These are phyloP conservation scores for Carettochelys insculpta DNA, from an alignment of 2,113 vertebrate species.

Conservation along the genomic window DNA sequence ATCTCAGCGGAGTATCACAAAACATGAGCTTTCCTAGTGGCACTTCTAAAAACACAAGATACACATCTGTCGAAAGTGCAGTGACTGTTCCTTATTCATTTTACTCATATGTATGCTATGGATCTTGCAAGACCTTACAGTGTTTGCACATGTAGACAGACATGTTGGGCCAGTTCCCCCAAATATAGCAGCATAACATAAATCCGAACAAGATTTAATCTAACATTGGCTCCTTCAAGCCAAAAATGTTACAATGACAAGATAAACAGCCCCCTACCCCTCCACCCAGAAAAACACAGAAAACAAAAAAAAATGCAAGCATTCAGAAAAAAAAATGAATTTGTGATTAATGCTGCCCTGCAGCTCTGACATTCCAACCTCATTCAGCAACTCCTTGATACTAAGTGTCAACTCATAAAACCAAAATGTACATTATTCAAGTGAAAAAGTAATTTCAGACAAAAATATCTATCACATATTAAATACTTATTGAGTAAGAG, in stretches of 20 bases:
- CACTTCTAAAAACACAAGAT: not conserved
- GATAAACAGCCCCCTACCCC: accelerated
- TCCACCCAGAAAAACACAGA: not conserved
- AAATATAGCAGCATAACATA: not conserved
- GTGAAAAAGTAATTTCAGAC: constrained; percentile 70
- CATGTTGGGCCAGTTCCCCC: not conserved
- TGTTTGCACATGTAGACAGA: not conserved
- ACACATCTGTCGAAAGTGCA: not conserved
- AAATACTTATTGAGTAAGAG: constrained; percentile 75
- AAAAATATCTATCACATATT: constrained; percentile 67
- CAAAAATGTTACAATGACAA: constrained; percentile 1
- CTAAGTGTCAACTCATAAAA: constrained; percentile 66
- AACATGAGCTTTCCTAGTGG: not conserved
- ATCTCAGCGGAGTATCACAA: not conserved
- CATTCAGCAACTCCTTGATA: constrained; percentile 47
- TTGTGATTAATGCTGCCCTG: constrained; percentile 62
- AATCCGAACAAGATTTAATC: constrained; percentile 9
- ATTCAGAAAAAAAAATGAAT: not conserved
- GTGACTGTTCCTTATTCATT: not conserved
- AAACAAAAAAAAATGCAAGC: not conserved
- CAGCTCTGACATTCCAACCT: constrained; percentile 69
- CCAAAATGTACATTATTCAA: constrained; percentile 61
- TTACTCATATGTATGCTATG: not conserved
- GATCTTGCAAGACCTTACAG: not conserved
- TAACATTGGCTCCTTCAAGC: not conserved